These are phyloP conservation scores for Nothura maculosa DNA, from an alignment of 2,797 vertebrate genomes.

Conservation along the genomic window DNA sequence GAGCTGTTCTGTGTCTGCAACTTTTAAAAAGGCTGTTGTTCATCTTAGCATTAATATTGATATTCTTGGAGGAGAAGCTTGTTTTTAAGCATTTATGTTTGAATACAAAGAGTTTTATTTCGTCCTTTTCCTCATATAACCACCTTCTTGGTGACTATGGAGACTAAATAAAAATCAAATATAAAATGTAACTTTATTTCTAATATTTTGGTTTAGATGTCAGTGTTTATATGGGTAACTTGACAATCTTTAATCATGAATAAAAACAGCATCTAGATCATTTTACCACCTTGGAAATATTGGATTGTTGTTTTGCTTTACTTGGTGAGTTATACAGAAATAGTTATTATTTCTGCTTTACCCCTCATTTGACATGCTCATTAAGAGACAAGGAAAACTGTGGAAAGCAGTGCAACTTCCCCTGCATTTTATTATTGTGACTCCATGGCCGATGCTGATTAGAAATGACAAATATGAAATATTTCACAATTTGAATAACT, in stretches of 20 bases:
- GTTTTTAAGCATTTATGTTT: not conserved
- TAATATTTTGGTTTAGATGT: not conserved
- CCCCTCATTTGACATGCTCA: not conserved
- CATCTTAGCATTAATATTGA: not conserved
- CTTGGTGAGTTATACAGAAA: constrained; percentile 20
- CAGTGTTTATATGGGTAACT: not conserved
- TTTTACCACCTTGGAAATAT: not conserved
- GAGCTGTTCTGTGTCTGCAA: not conserved
- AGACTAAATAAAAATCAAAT: not conserved
- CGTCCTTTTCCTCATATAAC: not conserved
- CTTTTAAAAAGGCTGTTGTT: not conserved
- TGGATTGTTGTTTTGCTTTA: not conserved
- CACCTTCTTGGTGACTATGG: not conserved
- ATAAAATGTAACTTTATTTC: not conserved
- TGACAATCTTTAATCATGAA: not conserved
- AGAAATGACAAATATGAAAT: not conserved
- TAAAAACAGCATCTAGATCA: not conserved
- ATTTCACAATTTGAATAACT: not conserved
- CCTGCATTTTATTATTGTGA: not conserved
- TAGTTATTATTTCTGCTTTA: constrained; percentile 8
- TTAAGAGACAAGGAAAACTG: not conserved
- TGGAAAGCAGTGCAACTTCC: not conserved
- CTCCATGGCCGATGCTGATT: not conserved
- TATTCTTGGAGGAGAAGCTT: not conserved
- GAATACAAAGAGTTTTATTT: not conserved